Evolutionary conservation across 1,140 invertebrate species (phyloP).

Genomic region (Ridgeia piscesae): DNA sequence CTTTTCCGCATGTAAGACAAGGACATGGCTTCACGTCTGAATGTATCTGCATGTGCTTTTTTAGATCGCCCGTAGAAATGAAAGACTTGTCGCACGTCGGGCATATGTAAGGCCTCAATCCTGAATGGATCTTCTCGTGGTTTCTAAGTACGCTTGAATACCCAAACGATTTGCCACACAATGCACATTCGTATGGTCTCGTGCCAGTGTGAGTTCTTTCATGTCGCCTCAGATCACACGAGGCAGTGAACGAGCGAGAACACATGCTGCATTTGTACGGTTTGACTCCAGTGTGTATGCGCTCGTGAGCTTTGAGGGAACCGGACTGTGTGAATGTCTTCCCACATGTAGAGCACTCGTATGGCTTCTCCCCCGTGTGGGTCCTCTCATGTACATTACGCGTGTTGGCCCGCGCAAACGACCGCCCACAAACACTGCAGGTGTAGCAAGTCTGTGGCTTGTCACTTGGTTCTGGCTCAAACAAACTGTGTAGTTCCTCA

Average conservation of each 20-base stretch:
- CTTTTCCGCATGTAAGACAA: conserved; percentile 12
- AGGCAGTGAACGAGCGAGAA: conserved; percentile 23
- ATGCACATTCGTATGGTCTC: not conserved
- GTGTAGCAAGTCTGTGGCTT: not conserved
- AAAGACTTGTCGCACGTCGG: conserved; percentile 2
- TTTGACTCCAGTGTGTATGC: conserved; percentile 29
- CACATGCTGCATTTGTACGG: conserved; percentile 35
- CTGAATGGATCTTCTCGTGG: not conserved
- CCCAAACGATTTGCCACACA: not conserved
- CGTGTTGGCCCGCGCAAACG: conserved; percentile 44
- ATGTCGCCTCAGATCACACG: not conserved
- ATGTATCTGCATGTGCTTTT: not conserved
- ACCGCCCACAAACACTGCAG: not conserved
- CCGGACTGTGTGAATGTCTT: conserved; percentile 25
- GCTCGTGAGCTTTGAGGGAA: conserved; percentile 27
- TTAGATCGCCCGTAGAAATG: not conserved
- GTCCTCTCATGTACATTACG: conserved; percentile 33
- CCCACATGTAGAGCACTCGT: conserved; percentile 30
- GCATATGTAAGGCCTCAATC: not conserved
- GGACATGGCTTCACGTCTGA: not conserved
- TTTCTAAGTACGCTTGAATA: not conserved
- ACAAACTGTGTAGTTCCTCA: not conserved
- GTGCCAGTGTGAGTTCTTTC: not conserved
- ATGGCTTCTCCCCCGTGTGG: conserved; percentile 36
- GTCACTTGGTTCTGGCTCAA: not conserved